These are phyloP conservation scores for Drosophila seguyi DNA, from an alignment of 1,140 invertebrate species.

Conservation along the genomic window DNA sequence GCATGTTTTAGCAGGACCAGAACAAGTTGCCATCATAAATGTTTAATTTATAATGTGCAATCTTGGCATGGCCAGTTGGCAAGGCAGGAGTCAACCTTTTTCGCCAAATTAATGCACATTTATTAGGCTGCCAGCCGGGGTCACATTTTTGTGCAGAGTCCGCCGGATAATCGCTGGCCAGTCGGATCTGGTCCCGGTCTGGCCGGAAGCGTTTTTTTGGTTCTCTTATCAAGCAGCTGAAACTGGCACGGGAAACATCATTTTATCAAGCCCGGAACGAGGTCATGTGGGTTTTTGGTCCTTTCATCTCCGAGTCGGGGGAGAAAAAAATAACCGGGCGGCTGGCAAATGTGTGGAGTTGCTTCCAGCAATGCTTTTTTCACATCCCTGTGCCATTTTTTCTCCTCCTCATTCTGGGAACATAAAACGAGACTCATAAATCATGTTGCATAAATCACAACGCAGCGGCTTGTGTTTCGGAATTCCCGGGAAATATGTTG, in stretches of 20 bases:
- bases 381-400: conserved; percentile 6
- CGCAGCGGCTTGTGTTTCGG: conserved; percentile 17
- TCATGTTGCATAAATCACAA: conserved; percentile 73
- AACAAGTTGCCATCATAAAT: conserved; percentile 34
- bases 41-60: conserved; percentile 64
- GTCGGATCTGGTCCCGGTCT: conserved; percentile 34
- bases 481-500: conserved; percentile 19
- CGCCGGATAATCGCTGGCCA: conserved; percentile 29
- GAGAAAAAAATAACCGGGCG: conserved; percentile 33
- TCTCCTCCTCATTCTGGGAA: conserved; percentile 5
- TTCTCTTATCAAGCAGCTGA: conserved; percentile 52
- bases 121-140: conserved; percentile 34
- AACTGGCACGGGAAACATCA: conserved; percentile 37
- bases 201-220: conserved; percentile 48
- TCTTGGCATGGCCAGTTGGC: conserved; percentile 22
- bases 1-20: conserved; percentile 16
- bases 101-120: conserved; percentile 66
- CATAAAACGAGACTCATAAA: conserved; percentile 71
- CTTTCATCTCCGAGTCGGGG: conserved; percentile 6
- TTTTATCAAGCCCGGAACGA: conserved; percentile 68
- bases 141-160: conserved; percentile 14
- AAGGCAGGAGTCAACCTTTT: conserved; percentile 46
- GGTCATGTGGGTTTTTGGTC: conserved; percentile 66
- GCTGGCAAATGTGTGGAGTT: conserved; percentile 44
- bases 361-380: conserved; percentile 10